Base-by-base conservation (phyloP, 1,140 invertebrate species). In the Heliconius hewitsoni region DNA sequence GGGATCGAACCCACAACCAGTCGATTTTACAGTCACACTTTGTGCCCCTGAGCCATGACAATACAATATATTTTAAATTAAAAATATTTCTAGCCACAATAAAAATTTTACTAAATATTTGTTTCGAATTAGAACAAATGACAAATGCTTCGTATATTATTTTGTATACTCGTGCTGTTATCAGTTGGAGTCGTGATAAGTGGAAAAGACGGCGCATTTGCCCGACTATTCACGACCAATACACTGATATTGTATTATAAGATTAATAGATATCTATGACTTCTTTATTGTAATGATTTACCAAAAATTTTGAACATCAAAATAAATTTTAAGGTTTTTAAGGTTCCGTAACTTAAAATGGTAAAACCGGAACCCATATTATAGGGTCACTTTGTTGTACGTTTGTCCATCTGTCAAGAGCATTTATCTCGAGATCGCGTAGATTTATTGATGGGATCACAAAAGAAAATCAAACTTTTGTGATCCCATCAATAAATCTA, bases 151-250 rank as follows among this genome's bases (percentile, higher is more conserved):
- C 37, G 30, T 66, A 66, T n/a, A 23, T 42, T 42, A 66, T 76
- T 76, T 76, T 42, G 57, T 76, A 66, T 66, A 66, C 57, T 66
- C 46, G 13, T 6, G 66, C 46, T 60, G 74, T 39, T 76, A 76
- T 76, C 57, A 76, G 57, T 46, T 60, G 37, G n/a, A 46, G n/a
- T 66, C 73, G n/a, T 18, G 46, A 76, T 76, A 66, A 76, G 74
- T 37, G 34, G 11, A 42, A 66, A 11, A 42, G 57, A 39, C 55
- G 57, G 55, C 57, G 57, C 74, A 60, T 75, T 74, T 60, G 46
- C 55, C 16, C 19, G 6, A 66, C 9, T 30, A 66, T 60, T 66
- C 30, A 4, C n/a, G 13, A 30, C 27, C 27, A 66, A 30, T 66
- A 66, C 13, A 13, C n/a, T 16, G 60, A 66, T 66, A 66, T 30